phyloP scores from a whole-genome alignment of 2,888 invertebrate genomes.

The Harpalus rubripes region DNA sequence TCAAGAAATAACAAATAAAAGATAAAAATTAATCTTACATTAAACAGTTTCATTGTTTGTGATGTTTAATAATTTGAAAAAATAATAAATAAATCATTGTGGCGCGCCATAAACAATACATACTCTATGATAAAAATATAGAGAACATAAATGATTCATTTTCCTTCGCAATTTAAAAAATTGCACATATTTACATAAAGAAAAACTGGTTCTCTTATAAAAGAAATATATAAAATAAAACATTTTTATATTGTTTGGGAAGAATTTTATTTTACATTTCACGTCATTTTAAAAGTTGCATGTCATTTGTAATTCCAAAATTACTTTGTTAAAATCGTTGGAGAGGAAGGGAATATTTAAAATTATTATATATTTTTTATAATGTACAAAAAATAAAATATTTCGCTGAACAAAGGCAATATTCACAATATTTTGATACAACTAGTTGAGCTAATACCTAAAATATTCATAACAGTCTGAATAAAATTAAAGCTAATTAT shows the following conservation, averaged over 20 bases:
- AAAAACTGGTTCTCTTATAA: no score
- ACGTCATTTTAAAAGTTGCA: slow-evolving; percentile 28
- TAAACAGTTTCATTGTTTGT: background rate
- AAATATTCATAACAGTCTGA: slow-evolving; percentile 42
- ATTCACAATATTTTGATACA: slow-evolving; percentile 36
- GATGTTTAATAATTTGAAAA: no score
- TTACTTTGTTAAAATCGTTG: slow-evolving; percentile 37
- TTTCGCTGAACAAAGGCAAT: slow-evolving; percentile 8
- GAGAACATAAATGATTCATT: no score
- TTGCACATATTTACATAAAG: no score
- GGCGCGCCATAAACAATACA: no score
- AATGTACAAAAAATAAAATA: slow-evolving; percentile 51
- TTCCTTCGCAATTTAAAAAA: no score
- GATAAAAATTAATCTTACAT: background rate
- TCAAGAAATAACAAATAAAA: background rate
- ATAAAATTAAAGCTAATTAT: slow-evolving; percentile 66
- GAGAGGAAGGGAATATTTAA: slow-evolving; percentile 7
- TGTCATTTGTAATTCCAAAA: slow-evolving; percentile 29
- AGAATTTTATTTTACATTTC: slow-evolving; percentile 41
- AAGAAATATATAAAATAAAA: background rate
- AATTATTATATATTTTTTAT: slow-evolving; percentile 24
- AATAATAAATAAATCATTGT: no score
- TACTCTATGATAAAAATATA: no score
- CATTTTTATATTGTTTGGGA: slow-evolving; percentile 1
- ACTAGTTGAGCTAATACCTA: slow-evolving; percentile 50